Conservation (phyloP, 2,797 vertebrate genomes). For the Sebastes hopkinsi region DNA sequence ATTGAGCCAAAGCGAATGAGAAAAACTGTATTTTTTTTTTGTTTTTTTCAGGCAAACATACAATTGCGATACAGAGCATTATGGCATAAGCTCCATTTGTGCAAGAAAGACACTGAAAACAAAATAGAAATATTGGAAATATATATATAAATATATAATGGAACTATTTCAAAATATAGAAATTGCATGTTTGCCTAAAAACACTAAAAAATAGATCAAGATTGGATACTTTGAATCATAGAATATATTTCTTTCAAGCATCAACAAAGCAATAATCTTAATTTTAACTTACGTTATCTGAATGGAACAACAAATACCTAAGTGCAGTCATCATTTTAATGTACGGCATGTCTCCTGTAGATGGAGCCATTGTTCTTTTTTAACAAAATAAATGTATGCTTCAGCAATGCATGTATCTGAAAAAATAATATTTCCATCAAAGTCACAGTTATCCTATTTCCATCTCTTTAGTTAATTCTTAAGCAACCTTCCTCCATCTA, state of each 20-base stretch:
- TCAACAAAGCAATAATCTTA: neutral
- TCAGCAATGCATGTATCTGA: neutral
- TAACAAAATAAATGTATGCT: neutral
- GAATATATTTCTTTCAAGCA: neutral
- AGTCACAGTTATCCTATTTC: neutral
- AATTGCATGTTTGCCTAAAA: neutral
- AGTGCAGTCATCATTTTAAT: neutral
- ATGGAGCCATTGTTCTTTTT: slow-evolving; percentile 51
- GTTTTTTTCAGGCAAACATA: no score
- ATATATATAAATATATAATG: no score
- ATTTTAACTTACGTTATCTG: neutral
- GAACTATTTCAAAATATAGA: neutral
- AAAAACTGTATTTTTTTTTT: no score
- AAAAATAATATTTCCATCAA: neutral
- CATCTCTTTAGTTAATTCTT: neutral
- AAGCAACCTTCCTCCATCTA: neutral
- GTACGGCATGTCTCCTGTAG: slow-evolving; percentile 42
- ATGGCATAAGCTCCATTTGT: neutral
- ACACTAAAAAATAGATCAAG: neutral
- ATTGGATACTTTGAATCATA: no score
- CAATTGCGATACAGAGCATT: no score
- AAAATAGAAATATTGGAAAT: neutral
- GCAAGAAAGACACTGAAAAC: neutral
- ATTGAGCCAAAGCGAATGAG: no score
- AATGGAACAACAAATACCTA: neutral